Evolutionary conservation across 2,888 invertebrate genomes (phyloP), one percentile per base, ranked within the genome.

Genomic region (Escarpia spicata): DNA sequence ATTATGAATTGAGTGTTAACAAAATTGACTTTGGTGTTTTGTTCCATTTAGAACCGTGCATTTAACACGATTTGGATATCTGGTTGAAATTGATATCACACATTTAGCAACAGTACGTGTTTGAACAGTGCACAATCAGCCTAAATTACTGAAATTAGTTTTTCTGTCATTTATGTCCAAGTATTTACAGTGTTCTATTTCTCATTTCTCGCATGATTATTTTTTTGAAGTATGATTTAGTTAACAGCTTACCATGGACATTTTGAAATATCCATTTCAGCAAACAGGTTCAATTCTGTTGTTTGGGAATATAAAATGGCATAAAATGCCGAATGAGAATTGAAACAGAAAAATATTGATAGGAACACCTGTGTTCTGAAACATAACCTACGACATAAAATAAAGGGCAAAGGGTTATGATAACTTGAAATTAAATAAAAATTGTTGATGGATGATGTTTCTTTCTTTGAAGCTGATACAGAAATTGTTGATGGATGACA

Each of bases 41-140:
- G n/a, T 75, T 75, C 75, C 75, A 75, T 75, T 75, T 75, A 75
- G 75, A 75, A n/a, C 75, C 19, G 75, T 26, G 75, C 75, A 75
- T n/a, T 75, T 75, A 75, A 75, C 75, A 75, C 19, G 75, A n/a
- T 75, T 75, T 75, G 6, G 75, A 75, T 75, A 75, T 26, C 75
- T 26, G 15, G 75, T 75, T 75, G 75, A 75, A 75, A 75, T 26
- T 75, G 75, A 75, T 75, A 75, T 26, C 75, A 75, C n/a, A 75
- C 75, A 75, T 75, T 75, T 75, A 75, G n/a, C 75, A 75, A n/a
- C 75, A 75, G 75, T 75, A 75, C 75, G 6, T 75, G 75, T 75
- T 75, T 75, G 75, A 75, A 75, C n/a, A 75, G 75, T 75, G 75
- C 4, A 75, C 75, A 75, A 75, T 75, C 75, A 75, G n/a, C 75